Evolutionary conservation across 2,113 vertebrate genomes (phyloP).

Genomic region (Atlantisia rogersi): DNA sequence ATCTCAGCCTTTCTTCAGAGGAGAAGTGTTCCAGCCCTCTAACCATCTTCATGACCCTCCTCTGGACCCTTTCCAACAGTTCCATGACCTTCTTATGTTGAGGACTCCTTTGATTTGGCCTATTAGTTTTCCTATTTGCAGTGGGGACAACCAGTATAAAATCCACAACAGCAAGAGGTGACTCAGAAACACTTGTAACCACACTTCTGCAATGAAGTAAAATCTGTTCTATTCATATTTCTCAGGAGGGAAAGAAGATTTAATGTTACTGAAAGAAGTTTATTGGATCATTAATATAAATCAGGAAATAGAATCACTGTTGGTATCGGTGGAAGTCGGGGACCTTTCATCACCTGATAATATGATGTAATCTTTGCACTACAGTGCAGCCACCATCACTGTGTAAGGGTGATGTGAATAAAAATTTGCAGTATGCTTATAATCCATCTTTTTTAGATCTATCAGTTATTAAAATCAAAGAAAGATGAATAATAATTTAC

Average conservation of each 20-base stretch:
- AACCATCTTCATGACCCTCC: too few species aligned
- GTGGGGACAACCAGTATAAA: not conserved
- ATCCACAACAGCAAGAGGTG: not conserved
- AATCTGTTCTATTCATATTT: not conserved
- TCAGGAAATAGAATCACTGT: not conserved
- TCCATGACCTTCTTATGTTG: too few species aligned
- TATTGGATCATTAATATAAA: not conserved
- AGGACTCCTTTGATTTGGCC: not conserved
- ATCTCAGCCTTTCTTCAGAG: too few species aligned
- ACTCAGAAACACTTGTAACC: not conserved
- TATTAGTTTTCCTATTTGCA: not conserved
- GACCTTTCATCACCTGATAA: not conserved
- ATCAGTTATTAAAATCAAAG: not conserved
- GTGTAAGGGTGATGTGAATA: not conserved
- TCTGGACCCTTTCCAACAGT: too few species aligned
- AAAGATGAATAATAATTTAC: not conserved
- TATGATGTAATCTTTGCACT: not conserved
- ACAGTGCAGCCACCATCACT: not conserved
- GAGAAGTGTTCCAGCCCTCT: too few species aligned
- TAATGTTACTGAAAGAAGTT: not conserved
- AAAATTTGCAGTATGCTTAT: not conserved
- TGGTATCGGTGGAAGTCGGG: not conserved
- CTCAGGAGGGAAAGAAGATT: not conserved
- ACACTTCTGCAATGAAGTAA: not conserved
- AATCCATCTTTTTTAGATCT: not conserved